These are phyloP conservation scores for Climacteris rufus DNA, from an alignment of 2,113 vertebrate genomes.

Conservation along the genomic window DNA sequence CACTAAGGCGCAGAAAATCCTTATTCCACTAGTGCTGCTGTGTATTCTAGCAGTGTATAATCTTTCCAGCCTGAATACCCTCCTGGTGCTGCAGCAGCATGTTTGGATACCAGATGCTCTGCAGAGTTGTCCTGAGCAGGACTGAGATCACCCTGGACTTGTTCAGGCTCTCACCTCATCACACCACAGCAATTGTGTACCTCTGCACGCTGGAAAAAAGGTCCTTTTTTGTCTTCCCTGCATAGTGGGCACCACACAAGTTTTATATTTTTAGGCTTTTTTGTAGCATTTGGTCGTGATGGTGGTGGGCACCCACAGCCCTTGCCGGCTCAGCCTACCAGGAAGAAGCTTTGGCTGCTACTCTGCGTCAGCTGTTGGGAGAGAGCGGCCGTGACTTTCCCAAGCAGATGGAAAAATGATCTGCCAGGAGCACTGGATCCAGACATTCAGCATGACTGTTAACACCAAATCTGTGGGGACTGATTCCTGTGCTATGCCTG, in stretches of 20 bases:
- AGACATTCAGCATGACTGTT: neutral
- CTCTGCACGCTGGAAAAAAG: neutral
- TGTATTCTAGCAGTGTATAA: rapidly evolving
- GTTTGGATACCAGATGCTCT: neutral
- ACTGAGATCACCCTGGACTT: neutral
- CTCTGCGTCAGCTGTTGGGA: neutral
- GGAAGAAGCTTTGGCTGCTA: neutral
- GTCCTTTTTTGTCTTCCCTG: neutral
- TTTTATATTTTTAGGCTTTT: neutral
- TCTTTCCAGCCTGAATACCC: neutral
- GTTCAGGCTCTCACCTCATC: neutral
- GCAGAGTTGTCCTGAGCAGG: neutral
- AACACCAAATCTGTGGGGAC: neutral
- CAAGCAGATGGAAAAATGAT: conserved; percentile 25
- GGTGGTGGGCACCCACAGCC: neutral
- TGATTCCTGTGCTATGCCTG: neutral
- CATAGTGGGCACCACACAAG: neutral
- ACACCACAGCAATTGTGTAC: rapidly evolving
- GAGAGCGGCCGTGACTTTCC: neutral
- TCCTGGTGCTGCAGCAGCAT: neutral
- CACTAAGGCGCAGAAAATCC: neutral
- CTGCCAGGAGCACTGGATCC: neutral
- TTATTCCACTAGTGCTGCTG: neutral
- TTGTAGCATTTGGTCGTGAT: neutral
- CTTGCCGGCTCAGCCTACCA: neutral